These are phyloP conservation scores for Achlya flavicornis DNA, from an alignment of 2,888 invertebrate species.

Conservation along the genomic window DNA sequence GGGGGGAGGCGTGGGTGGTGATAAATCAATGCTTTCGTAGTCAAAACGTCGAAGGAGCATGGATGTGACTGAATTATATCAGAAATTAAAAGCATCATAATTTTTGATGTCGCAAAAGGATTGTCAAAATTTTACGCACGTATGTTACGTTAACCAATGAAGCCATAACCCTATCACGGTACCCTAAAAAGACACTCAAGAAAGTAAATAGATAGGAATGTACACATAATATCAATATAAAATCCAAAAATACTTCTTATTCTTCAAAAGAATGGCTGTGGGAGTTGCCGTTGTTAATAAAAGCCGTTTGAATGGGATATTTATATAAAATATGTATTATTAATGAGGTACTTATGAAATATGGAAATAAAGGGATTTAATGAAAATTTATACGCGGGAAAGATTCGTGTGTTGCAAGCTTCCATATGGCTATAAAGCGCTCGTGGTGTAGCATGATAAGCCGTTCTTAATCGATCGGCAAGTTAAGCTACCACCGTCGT, in stretches of 20 bases:
- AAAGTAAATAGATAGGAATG: background rate
- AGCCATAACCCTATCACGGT: too few species aligned
- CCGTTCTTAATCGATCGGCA: too few species aligned
- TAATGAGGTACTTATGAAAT: conserved; percentile 1
- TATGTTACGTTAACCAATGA: too few species aligned
- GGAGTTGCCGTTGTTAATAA: background rate
- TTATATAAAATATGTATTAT: background rate
- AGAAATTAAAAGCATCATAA: background rate
- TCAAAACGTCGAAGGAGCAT: background rate
- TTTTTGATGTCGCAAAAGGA: background rate
- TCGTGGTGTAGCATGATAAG: too few species aligned
- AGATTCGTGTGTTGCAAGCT: too few species aligned
- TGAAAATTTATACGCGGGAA: background rate
- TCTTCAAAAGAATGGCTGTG: background rate
- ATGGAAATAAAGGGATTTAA: background rate
- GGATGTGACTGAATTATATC: background rate
- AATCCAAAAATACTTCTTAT: background rate
- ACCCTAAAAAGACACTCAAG: background rate
- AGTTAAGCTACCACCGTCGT: too few species aligned
- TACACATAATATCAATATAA: background rate
- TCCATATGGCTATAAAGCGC: too few species aligned
- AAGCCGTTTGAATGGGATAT: background rate
- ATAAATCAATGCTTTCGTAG: background rate
- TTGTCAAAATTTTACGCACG: too few species aligned
- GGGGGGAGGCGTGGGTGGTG: background rate